Evolutionary conservation across 2,113 vertebrate genomes (phyloP), one percentile per base, ranked within the genome.

Genomic region (Tychaedon coryphoeus): DNA sequence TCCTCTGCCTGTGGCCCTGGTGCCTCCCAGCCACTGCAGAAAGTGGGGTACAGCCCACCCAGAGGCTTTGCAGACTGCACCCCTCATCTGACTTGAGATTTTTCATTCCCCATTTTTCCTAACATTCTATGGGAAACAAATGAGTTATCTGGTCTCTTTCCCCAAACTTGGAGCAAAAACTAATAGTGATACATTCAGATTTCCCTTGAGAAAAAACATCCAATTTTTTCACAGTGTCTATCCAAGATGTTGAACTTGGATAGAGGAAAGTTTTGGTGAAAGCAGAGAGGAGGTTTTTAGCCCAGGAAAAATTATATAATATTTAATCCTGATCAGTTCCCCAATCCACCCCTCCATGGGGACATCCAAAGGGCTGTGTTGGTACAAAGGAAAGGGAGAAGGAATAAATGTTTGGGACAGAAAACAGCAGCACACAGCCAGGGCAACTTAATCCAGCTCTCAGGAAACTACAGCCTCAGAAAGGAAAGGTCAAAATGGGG

Each of bases 401-500:
- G 33, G 34, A 88, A 94, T 43, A 86, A 38, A 83, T 8, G 1
- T 2, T 77, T 50, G 60, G 75, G 75, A 36, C 75, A 70, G 62
- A 70, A 92, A 86, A 73, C 33, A 80, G 56, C 62, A 88, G 92
- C 83, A 36, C 28, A 24, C 51, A 90, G 75, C 88, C 88, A 94
- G 86, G 20, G 79, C 76, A 92, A 86, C 42, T 93, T 94, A 95
- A 94, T 93, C 88, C 72, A 90, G 56, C 38, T 81, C 70, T 94
- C 74, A 67, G 48, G 66, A 90, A 95, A 82, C 31, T 85, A 69
- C 43, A 78, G 83, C 69, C 65, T 88, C 56, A 61, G 51, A 77
- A 57, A 92, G 15, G 8, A 85, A 92, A 95, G 93, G 82, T 97
- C 93, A 94, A 92, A 93, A 86, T 36, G n/a, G 54, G 75, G 74